phyloP scores from a whole-genome alignment of 2,888 invertebrate genomes.

The Drosophila falleni region DNA sequence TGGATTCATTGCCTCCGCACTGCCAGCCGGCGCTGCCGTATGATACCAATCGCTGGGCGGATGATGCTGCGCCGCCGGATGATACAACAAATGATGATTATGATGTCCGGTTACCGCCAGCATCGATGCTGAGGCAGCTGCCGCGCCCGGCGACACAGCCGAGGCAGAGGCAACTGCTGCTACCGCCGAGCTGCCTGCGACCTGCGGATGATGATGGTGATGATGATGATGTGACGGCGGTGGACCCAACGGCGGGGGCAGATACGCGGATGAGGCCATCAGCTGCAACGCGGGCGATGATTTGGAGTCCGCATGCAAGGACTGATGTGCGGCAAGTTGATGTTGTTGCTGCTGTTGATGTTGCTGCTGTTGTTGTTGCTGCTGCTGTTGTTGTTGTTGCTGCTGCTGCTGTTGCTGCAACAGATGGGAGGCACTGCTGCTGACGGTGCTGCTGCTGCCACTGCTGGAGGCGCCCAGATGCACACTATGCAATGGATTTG shows the following conservation, averaged over 20 bases:
- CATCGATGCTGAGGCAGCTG: constrained; percentile 80
- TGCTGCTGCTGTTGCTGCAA: constrained; percentile 67
- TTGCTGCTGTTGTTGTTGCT: constrained; percentile 67
- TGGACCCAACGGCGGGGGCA: constrained; percentile 84
- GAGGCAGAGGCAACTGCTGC: constrained; percentile 65
- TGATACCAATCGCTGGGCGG: constrained; percentile 86
- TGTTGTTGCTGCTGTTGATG: constrained; percentile 60
- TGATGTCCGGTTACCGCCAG: constrained; percentile 83
- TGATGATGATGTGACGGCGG: constrained; percentile 83
- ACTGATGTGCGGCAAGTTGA: constrained; percentile 43
- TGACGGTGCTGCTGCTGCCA: constrained; percentile 81
- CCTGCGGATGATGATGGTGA: constrained; percentile 78
- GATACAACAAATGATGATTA: constrained; percentile 85
- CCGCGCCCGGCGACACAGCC: constrained; percentile 72
- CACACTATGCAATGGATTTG: constrained; percentile 78
- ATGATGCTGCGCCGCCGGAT: constrained; percentile 85
- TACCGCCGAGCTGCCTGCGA: constrained; percentile 51
- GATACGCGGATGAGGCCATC: constrained; percentile 83
- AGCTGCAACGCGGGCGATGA: constrained; percentile 82
- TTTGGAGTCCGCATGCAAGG: constrained; percentile 68
- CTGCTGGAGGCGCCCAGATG: constrained; percentile 82
- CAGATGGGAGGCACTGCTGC: constrained; percentile 78
- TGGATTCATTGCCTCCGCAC: constrained; percentile 85
- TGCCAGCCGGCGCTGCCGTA: constrained; percentile 83
- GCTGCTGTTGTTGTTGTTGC: constrained; percentile 68